Percentiles rank a stretch among this genome's conserved stretches.
Conservation (phyloP, 2,888 invertebrate genomes). For the Drosophila macrospina region DNA sequence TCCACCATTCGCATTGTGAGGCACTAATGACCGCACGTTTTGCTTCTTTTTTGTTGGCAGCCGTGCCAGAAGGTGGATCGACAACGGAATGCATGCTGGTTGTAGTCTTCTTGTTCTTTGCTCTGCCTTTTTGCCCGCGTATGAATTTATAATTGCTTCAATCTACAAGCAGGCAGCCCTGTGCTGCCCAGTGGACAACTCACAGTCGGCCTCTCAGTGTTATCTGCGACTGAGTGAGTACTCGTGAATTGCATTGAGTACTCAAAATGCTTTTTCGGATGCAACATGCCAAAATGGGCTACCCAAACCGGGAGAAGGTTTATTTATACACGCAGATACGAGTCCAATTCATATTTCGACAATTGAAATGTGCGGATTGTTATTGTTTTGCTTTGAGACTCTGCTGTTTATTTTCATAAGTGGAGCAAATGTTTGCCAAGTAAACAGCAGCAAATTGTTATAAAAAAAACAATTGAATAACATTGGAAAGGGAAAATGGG, state of each 20-base stretch:
- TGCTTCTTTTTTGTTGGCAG: constrained; percentile 67
- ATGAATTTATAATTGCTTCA: constrained; percentile 79
- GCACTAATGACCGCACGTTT: constrained; percentile 67
- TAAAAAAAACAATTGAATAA: constrained; percentile 7
- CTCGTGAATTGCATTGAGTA: constrained; percentile 24
- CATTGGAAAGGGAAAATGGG: no score
- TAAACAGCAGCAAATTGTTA: constrained; percentile 25
- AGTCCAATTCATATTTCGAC: constrained; percentile 16
- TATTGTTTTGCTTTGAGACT: constrained; percentile 28
- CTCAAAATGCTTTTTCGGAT: constrained; percentile 12
- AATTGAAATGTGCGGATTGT: constrained; percentile 36
- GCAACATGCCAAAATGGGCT: constrained; percentile 32
- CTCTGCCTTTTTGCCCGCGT: constrained; percentile 29
- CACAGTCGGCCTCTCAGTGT: constrained; percentile 27
- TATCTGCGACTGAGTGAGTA: constrained; percentile 21
- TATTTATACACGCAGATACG: constrained; percentile 27
- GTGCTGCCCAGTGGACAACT: constrained; percentile 9
- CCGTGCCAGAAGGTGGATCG: constrained; percentile 41
- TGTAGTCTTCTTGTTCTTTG: constrained; percentile 15
- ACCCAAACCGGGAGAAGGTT: constrained; percentile 1
- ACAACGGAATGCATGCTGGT: constrained; percentile 29
- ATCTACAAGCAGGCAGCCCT: constrained; percentile 41
- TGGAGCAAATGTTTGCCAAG: constrained; percentile 43
- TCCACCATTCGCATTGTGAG: constrained; percentile 33
- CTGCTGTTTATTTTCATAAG: constrained; percentile 53